These are phyloP conservation scores for Parelbella ahira DNA, from an alignment of 2,888 invertebrate genomes.

Conservation along the genomic window DNA sequence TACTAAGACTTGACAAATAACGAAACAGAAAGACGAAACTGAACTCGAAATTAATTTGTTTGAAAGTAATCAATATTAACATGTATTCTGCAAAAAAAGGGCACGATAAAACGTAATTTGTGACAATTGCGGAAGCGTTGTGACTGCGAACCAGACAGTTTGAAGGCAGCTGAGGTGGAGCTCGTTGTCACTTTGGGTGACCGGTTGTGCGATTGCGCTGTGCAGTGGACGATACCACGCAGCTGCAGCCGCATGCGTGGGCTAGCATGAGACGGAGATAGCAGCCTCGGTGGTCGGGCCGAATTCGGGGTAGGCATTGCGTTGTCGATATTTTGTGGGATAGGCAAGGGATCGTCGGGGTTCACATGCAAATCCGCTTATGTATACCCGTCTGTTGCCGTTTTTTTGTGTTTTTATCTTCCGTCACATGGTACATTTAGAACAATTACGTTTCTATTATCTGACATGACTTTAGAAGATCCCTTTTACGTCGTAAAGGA, in stretches of 20 bases:
- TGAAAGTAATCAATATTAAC: no score
- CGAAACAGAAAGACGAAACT: no score
- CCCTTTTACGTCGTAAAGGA: constrained; percentile 99
- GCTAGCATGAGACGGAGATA: constrained; percentile 68
- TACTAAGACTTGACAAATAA: no score
- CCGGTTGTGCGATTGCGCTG: constrained; percentile 58
- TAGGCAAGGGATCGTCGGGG: constrained; percentile 55
- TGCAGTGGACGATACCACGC: constrained; percentile 41
- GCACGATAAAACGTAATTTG: no score
- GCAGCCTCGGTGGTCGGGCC: constrained; percentile 51
- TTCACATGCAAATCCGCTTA: constrained; percentile 41
- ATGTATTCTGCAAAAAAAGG: no score
- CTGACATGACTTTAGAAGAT: constrained; percentile 98
- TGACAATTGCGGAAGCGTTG: no score
- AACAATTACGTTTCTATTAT: constrained; percentile 53
- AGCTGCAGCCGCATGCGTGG: constrained; percentile 39
- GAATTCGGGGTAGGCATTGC: constrained; percentile 55
- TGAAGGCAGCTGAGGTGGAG: constrained; percentile 6
- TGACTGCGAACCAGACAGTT: no score
- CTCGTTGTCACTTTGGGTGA: not conserved
- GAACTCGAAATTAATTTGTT: no score
- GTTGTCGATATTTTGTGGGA: constrained; percentile 75
- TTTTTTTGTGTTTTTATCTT: constrained; percentile 31
- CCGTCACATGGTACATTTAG: constrained; percentile 58
- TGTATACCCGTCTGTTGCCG: constrained; percentile 35